Evolutionary conservation across 2,113 vertebrate genomes (phyloP).

Genomic region (Perca schrenkii): DNA sequence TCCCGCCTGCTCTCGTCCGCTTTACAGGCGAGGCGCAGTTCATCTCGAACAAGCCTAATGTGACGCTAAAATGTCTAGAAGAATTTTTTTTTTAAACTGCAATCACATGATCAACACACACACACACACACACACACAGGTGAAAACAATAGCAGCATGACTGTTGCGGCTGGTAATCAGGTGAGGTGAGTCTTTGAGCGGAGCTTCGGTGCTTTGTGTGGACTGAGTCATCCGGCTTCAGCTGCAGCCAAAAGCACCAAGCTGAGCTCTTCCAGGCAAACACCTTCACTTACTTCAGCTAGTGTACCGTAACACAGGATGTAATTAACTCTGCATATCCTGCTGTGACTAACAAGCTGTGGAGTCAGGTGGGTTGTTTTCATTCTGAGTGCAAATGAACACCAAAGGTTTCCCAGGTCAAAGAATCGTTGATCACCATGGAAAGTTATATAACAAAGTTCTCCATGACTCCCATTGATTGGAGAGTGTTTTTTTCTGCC

Average conservation of each 20-base stretch:
- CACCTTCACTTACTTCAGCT: constrained; percentile 37
- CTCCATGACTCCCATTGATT: neutral
- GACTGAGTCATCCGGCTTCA: constrained; percentile 15
- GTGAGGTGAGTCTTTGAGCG: neutral
- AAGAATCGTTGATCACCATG: constrained; percentile 5
- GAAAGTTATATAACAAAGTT: constrained; percentile 13
- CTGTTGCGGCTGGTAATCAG: neutral
- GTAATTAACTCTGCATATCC: constrained; percentile 43
- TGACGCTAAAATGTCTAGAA: too few relatives aligned
- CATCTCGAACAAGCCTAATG: too few relatives aligned
- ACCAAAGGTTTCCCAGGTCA: constrained; percentile 7
- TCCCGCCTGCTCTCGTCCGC: too few relatives aligned
- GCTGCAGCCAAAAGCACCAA: constrained; percentile 42
- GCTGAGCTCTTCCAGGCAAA: constrained; percentile 44
- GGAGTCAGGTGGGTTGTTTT: constrained; percentile 48
- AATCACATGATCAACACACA: too few relatives aligned
- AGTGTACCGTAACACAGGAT: constrained; percentile 55
- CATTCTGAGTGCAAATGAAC: constrained; percentile 7
- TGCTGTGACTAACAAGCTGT: constrained; percentile 44
- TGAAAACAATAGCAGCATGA: too few relatives aligned
- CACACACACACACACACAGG: too few relatives aligned
- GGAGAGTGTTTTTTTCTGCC: neutral
- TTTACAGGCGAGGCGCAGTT: too few relatives aligned
- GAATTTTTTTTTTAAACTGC: too few relatives aligned
- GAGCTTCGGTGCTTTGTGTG: neutral